These are phyloP conservation scores for Canis aureus DNA, from an alignment of 2,113 vertebrate genomes.

Conservation along the genomic window DNA sequence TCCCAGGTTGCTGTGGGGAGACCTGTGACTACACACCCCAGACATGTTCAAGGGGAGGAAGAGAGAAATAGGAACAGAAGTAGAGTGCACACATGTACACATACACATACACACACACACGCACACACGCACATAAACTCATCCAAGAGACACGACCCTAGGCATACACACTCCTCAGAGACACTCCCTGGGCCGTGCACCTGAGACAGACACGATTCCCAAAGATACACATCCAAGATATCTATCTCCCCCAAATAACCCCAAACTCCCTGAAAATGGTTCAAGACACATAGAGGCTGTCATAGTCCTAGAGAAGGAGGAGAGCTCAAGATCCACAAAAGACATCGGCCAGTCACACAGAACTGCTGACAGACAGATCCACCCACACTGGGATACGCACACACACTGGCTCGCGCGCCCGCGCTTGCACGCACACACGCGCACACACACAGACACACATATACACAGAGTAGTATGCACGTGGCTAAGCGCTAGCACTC, in stretches of 20 bases:
- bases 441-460: background rate
- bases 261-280: background rate
- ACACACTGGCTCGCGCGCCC: background rate
- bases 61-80: background rate
- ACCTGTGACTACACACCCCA: slow-evolving; percentile 60
- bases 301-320: background rate
- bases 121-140: background rate
- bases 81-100: fast-evolving
- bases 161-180: background rate
- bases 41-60: slow-evolving; percentile 37
- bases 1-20: slow-evolving; percentile 61
- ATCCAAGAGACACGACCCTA: background rate
- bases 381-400: background rate
- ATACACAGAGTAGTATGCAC: background rate
- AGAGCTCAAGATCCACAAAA: slow-evolving; percentile 40
- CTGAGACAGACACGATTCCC: background rate
- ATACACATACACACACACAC: fast-evolving
- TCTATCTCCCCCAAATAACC: background rate
- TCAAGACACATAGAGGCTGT: background rate
- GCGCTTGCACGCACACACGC: background rate
- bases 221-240: background rate
- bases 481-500: slow-evolving; percentile 14
- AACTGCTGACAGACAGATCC: slow-evolving; percentile 19
- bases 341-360: background rate
- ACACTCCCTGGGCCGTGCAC: background rate